These are phyloP conservation scores for Karalla daura DNA, from an alignment of 2,797 vertebrate genomes.

Conservation along the genomic window DNA sequence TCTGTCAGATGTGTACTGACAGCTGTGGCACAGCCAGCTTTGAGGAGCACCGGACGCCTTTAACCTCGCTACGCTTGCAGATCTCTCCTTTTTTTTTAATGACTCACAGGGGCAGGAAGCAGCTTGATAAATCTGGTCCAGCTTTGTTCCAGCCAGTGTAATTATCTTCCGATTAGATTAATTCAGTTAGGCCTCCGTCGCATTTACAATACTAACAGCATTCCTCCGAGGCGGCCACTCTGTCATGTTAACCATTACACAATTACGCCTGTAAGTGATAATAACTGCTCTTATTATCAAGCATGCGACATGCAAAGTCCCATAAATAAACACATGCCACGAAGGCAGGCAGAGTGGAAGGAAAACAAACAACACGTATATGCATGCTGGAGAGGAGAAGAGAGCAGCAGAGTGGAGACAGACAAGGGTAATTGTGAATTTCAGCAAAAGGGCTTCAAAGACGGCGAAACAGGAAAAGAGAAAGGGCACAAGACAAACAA, in stretches of 20 bases:
- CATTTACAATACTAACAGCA: slow-evolving; percentile 79
- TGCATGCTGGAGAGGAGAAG: background rate
- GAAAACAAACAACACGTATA: slow-evolving; percentile 26
- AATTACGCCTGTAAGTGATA: slow-evolving; percentile 77
- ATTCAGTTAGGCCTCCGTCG: slow-evolving; percentile 80
- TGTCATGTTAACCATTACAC: slow-evolving; percentile 82
- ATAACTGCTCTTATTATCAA: slow-evolving; percentile 73
- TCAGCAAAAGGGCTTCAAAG: slow-evolving; percentile 39
- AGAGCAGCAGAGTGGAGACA: background rate
- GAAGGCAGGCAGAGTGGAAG: slow-evolving; percentile 18
- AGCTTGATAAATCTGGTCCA: slow-evolving; percentile 79
- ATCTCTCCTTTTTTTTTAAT: slow-evolving; percentile 60
- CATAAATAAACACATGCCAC: slow-evolving; percentile 60
- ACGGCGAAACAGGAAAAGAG: slow-evolving; percentile 10
- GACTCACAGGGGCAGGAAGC: slow-evolving; percentile 49
- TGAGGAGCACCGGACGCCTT: slow-evolving; percentile 56
- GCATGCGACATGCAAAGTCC: slow-evolving; percentile 42
- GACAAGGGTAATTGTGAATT: background rate
- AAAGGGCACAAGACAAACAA: slow-evolving; percentile 40
- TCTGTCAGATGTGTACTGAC: slow-evolving; percentile 66
- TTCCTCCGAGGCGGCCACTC: slow-evolving; percentile 79
- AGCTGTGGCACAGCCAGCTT: slow-evolving; percentile 56
- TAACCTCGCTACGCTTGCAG: slow-evolving; percentile 56
- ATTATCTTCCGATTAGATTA: slow-evolving; percentile 86
- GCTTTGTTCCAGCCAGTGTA: slow-evolving; percentile 76